phyloP scores from a whole-genome alignment of 2,113 vertebrate species.

The Turdus rufiventris region DNA sequence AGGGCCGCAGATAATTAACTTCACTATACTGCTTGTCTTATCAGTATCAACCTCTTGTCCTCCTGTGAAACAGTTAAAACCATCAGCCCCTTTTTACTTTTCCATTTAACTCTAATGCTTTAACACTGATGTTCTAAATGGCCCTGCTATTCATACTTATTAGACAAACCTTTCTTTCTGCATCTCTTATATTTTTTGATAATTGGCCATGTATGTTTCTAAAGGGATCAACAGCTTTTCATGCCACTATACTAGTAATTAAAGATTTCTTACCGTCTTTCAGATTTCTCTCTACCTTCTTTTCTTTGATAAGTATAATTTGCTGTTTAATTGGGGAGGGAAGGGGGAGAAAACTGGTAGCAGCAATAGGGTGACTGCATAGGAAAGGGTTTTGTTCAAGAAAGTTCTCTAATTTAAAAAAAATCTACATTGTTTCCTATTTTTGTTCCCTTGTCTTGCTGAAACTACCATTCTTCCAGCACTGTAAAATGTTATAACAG shows the following conservation, averaged over 20 bases:
- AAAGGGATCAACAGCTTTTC: slow-evolving; percentile 71
- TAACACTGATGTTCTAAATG: slow-evolving; percentile 77
- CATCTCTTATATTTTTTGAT: slow-evolving; percentile 68
- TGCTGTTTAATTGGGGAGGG: slow-evolving; percentile 54
- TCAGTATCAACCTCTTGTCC: slow-evolving; percentile 80
- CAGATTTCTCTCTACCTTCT: slow-evolving; percentile 57
- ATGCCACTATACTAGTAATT: slow-evolving; percentile 64
- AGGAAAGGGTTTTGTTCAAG: slow-evolving; percentile 14
- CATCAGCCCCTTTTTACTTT: slow-evolving; percentile 75
- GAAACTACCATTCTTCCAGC: not conserved
- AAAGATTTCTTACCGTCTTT: slow-evolving; percentile 60
- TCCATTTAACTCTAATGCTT: slow-evolving; percentile 77
- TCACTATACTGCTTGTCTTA: slow-evolving; percentile 73
- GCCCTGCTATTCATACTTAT: slow-evolving; percentile 69
- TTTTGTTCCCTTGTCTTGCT: not conserved
- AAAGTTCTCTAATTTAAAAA: not conserved
- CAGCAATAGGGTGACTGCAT: not conserved
- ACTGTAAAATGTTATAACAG: not conserved
- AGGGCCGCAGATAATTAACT: slow-evolving; percentile 70
- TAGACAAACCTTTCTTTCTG: slow-evolving; percentile 67
- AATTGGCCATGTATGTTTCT: slow-evolving; percentile 72
- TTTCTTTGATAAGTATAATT: slow-evolving; percentile 68
- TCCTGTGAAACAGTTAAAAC: slow-evolving; percentile 85
- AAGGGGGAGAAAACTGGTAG: not conserved
- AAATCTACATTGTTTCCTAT: not conserved